Conservation (phyloP, 2,888 invertebrate species). For the Acanthopleura granulata region DNA sequence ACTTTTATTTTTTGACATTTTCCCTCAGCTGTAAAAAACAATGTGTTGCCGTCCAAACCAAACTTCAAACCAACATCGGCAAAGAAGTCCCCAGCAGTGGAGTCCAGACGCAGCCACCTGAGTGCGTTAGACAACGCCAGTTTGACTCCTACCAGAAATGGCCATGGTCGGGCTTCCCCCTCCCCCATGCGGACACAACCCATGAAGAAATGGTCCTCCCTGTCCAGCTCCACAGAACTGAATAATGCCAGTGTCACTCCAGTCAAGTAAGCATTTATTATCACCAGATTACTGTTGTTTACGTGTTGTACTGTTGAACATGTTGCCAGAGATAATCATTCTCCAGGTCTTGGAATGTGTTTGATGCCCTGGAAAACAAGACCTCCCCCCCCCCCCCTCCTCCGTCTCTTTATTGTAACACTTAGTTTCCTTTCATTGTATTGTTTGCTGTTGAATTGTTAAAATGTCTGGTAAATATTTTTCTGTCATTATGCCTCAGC, state of each 20-base stretch:
- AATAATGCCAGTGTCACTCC: slow-evolving; percentile 41
- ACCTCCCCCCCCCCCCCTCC: too few relatives aligned
- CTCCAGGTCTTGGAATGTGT: too few relatives aligned
- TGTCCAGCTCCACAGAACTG: slow-evolving; percentile 45
- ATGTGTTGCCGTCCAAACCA: slow-evolving; percentile 57
- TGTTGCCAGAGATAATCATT: too few relatives aligned
- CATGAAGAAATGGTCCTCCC: slow-evolving; percentile 62
- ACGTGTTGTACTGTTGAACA: too few relatives aligned
- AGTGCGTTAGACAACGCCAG: slow-evolving; percentile 46
- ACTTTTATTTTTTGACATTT: too few relatives aligned
- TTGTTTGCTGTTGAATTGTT: too few relatives aligned
- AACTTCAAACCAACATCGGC: slow-evolving; percentile 30
- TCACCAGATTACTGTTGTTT: not conserved
- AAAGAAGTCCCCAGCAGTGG: not conserved
- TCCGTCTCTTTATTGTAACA: too few relatives aligned
- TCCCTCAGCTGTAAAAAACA: slow-evolving; percentile 42
- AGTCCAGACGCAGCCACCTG: slow-evolving; percentile 28
- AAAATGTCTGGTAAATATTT: too few relatives aligned
- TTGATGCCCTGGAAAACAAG: too few relatives aligned
- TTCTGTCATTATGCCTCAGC: too few relatives aligned
- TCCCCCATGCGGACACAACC: slow-evolving; percentile 23
- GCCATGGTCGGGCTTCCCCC: slow-evolving; percentile 26
- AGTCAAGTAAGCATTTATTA: slow-evolving; percentile 39
- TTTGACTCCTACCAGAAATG: slow-evolving; percentile 33
- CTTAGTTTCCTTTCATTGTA: too few relatives aligned